Evolutionary conservation across 2,888 invertebrate genomes (phyloP), one percentile per base, ranked within the genome.

Genomic region (Ophion ventricosus): DNA sequence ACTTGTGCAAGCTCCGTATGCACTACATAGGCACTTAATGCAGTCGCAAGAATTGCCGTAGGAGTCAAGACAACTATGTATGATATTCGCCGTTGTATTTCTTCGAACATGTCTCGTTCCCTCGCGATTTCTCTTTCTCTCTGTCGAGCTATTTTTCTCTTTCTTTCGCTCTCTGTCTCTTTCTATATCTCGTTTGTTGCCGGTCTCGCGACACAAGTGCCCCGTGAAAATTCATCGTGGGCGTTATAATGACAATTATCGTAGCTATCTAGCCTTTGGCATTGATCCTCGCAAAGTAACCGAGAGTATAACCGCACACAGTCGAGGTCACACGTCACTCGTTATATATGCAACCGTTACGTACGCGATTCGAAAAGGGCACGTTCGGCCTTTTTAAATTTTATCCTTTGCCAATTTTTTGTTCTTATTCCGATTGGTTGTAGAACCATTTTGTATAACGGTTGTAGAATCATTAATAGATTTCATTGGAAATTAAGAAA

Each of bases 211-310:
- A 70, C 72, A 72, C 78, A 63, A 76, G 73, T 64, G 86, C 87
- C 90, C 89, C 79, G 59, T 90, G 90, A 90, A 90, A 90, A 92
- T 90, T 91, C 88, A 75, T 84, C 87, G 93, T 93, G 89, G 92
- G 93, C 91, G 93, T 83, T 56, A 87, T 88, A 89, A 90, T 91
- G 91, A 91, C 88, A 90, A 92, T 92, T 91, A 89, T 90, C 82
- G 59, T 69, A 40, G 64, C 80, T 78, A 84, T 70, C 83, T 83
- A 82, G 85, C 86, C 88, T 90, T 91, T 92, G 92, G 92, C 93
- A 93, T 92, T 93, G 93, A 92, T 92, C 92, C 90, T 86, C 84
- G 78, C 66, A 54, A 35, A 80, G 63, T 67, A 67, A 69, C 72
- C 61, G 63, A 26, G 84, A 59, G 80, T 56, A 83, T 87, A 87